Conservation (phyloP, 1,140 invertebrate genomes). For the Hermatobates lingyangjiaoensis region DNA sequence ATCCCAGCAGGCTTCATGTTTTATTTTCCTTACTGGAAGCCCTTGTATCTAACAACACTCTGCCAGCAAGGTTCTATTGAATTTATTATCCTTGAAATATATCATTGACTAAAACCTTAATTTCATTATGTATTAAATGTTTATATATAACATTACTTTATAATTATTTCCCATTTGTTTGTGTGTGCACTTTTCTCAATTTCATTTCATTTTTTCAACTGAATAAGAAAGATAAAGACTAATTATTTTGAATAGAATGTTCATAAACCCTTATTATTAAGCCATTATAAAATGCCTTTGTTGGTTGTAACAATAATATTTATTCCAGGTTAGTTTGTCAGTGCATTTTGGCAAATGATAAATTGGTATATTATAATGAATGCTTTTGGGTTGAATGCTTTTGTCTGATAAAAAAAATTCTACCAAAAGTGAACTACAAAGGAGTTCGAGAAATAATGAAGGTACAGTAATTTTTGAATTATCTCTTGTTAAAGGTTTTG, state of each 20-base stretch:
- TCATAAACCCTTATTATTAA: too few species aligned
- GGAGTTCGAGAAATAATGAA: conserved; percentile 83
- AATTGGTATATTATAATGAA: conserved; percentile 50
- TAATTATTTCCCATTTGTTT: too few species aligned
- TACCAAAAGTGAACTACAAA: conserved; percentile 86
- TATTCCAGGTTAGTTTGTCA: conserved; percentile 44
- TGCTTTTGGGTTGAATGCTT: conserved; percentile 81
- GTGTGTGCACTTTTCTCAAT: too few species aligned
- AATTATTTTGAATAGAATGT: too few species aligned
- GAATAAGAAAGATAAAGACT: too few species aligned
- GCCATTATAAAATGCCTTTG: too few species aligned
- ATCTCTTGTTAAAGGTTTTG: too few species aligned
- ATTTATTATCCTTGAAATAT: not conserved
- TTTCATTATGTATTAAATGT: too few species aligned
- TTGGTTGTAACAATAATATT: not conserved
- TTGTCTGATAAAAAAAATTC: conserved; percentile 61
- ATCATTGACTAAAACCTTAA: not conserved
- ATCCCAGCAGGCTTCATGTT: conserved; percentile 46
- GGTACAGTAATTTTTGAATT: too few species aligned
- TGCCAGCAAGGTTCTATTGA: conserved; percentile 35
- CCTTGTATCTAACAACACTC: conserved; percentile 42
- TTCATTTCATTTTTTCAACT: too few species aligned
- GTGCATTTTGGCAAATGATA: conserved; percentile 57
- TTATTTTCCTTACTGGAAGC: conserved; percentile 50
- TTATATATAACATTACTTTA: too few species aligned